Evolutionary conservation across 1,140 invertebrate species (phyloP), one percentile per base, ranked within the genome.

Genomic region (Brevipalpus yothersi): DNA sequence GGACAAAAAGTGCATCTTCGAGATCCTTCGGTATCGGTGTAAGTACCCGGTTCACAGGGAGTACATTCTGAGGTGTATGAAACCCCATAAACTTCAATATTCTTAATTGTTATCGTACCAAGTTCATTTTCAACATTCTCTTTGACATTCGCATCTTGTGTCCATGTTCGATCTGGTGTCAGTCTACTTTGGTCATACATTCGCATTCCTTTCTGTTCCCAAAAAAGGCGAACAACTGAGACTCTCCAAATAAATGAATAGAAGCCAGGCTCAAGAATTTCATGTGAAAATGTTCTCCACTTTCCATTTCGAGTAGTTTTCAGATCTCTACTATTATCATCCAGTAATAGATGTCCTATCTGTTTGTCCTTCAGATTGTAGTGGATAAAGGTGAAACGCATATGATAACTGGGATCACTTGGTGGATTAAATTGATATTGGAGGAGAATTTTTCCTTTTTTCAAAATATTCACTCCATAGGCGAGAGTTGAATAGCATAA

Each of bases 51-150:
- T 21, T 69, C 69, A 67, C 79, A 80, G 42, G 72, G 71, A 13
- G 71, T 71, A 66, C 79, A 80, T 59, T 74, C 71, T 0, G 77
- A 77, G 15, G 78, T 75, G 63, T 75, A 79, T 9, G 77, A 77
- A 23, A 80, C 72, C 53, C 78, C 78, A 15, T 78, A 62, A 59
- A 66, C 61, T 45, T 55, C 17, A n/a, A 64, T 49, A n/a, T 41
- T 45, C 21, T 57, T 57, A 23, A 62, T 59, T 17, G 39, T 10
- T 0, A 62, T 58, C 13, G 58, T 11, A n/a, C 58, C 58, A 51
- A 54, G 15, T n/a, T 43, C 61, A 54, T 21, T 49, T n/a, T n/a
- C 12, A 9, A 40, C 31, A 17, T 10, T 19, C 49, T 51, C n/a
- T 19, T 51, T 51, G 12, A 5, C n/a, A n/a, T 19, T 51, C 49